Conservation (phyloP, 92 coral and sea anemone species). For the Zoanthus sociatus region DNA sequence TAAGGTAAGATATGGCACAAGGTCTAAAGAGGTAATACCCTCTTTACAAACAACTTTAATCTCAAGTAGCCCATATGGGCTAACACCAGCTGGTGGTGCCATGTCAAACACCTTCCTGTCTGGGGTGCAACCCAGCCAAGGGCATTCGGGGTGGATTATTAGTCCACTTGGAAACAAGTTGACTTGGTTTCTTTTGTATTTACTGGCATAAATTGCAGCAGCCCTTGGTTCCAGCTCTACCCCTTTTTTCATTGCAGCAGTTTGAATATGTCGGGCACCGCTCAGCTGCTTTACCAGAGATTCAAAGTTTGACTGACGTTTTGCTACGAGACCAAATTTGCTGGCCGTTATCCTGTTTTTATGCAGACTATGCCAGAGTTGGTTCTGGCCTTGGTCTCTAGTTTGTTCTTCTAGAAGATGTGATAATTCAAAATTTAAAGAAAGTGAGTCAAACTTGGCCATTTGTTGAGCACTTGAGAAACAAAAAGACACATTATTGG, state of each 20-base stretch:
- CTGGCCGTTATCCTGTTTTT: constrained; percentile 54
- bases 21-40: constrained; percentile 34
- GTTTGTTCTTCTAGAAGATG: constrained; percentile 40
- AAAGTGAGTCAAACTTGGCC: constrained; percentile 40
- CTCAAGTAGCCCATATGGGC: constrained; percentile 65
- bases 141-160: constrained; percentile 57
- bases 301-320: constrained; percentile 52
- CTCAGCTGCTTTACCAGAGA: constrained; percentile 45
- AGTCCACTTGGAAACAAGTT: constrained; percentile 56
- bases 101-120: constrained; percentile 64
- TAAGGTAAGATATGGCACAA: constrained; percentile 40
- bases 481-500: constrained; percentile 52
- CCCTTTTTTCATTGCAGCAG: constrained; percentile 62
- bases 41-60: constrained; percentile 69
- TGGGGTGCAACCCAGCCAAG: constrained; percentile 75
- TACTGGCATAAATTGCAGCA: constrained; percentile 54
- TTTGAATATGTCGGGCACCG: constrained; percentile 18
- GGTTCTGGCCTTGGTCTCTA: constrained; percentile 26
- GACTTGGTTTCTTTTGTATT: constrained; percentile 37
- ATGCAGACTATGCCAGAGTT: constrained; percentile 34
- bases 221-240: constrained; percentile 56
- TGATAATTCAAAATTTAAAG: constrained; percentile 34
- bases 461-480: constrained; percentile 27
- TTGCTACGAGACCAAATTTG: constrained; percentile 50
- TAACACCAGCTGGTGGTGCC: constrained; percentile 47